phyloP scores from a whole-genome alignment of 2,113 vertebrate genomes.

The Apaloderma vittatum region DNA sequence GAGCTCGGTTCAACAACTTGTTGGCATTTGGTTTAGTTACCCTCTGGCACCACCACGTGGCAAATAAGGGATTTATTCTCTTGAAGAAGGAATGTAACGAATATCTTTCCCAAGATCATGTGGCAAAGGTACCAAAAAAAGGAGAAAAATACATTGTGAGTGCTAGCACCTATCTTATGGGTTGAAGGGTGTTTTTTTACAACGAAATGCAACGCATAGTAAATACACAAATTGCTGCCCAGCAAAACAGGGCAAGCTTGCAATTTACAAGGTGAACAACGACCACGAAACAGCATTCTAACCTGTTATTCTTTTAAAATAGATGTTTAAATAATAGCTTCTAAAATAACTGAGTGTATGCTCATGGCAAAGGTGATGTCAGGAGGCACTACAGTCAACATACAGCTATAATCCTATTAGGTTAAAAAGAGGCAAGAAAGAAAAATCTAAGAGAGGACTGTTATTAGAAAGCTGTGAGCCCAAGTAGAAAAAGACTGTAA shows the following conservation, averaged over 20 bases:
- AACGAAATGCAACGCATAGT: neutral
- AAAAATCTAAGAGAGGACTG: neutral
- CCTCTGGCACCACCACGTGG: constrained; percentile 55
- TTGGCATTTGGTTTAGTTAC: neutral
- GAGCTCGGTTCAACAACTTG: neutral
- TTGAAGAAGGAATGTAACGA: neutral
- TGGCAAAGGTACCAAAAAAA: neutral
- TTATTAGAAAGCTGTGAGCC: neutral
- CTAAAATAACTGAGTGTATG: neutral
- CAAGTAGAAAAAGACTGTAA: neutral
- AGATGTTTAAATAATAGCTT: neutral
- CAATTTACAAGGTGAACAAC: neutral
- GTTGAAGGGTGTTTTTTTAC: neutral
- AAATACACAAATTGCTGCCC: neutral
- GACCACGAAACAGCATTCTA: neutral
- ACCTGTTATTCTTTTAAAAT: neutral
- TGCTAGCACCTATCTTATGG: neutral
- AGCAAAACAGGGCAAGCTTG: neutral
- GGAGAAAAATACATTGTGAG: neutral
- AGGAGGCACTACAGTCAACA: neutral
- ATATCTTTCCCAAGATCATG: neutral
- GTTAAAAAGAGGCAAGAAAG: neutral
- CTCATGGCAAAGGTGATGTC: neutral
- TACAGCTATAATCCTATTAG: neutral
- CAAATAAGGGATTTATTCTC: neutral